Evolutionary conservation across 1,140 invertebrate species (phyloP), one percentile per base, ranked within the genome.

Genomic region (Brachionus koreanus): DNA sequence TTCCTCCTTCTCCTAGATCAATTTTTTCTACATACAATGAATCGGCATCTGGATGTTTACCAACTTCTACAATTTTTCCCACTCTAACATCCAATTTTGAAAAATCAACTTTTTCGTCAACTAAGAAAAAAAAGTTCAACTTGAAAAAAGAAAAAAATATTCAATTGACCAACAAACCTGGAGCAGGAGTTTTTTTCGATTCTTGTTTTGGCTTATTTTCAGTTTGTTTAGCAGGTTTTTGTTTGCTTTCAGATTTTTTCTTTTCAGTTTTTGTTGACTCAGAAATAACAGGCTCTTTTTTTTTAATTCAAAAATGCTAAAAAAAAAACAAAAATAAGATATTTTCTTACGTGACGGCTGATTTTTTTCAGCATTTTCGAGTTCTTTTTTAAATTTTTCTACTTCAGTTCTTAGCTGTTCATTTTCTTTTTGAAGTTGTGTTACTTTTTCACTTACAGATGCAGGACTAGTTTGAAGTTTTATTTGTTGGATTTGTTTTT

Each of bases 31-130:
- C 91, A 89, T 97, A 97, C 5, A 97, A 89, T 82, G 91, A 89
- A 86, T 97, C 95, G 7, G 95, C 95, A 90, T 96, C 94, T 1
- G 94, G 94, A 89, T 97, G 95, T 86, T 92, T 93, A 37, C 92
- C 90, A 9, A 93, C 92, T 83, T 93, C 91, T 29, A 94, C 86
- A 85, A 97, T 94, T 88, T 93, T 92, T 2, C 94, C 95, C 83
- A 97, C 92, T 84, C 94, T 90, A 65, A 97, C 89, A 89, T 96
- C 94, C 63, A 97, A 87, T 61, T 93, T 90, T 5, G 93, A 91
- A 7, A 94, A 90, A 89, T 94, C 93, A 29, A 82, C 37, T 46
- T 69, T 46, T 25, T 49, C 63, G 5, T 69, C 42, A 35, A 82
- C 42, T 67, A 0, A 12, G 63, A 29, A 13, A 67, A 52, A 65